A percentile compares a stretch with the other conserved stretches of the same genome.
Evolutionary conservation across 2,888 invertebrate species (phyloP).

Genomic region (Blastobasis adustella): DNA sequence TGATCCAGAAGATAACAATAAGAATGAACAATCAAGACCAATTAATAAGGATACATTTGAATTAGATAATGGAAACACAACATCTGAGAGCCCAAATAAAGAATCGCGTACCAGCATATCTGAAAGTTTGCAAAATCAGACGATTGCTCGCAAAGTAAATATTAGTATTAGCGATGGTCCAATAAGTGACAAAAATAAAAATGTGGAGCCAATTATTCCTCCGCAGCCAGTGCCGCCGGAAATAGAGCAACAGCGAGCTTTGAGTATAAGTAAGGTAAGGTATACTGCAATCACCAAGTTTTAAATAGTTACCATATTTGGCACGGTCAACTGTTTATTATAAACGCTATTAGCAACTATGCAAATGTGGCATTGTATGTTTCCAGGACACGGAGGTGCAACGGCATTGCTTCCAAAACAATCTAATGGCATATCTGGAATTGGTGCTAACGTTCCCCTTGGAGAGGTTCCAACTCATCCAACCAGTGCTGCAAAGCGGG

Average conservation of each 20-base stretch:
- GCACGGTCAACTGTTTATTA: not conserved
- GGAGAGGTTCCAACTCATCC: conserved; percentile 72
- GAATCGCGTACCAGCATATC: conserved; percentile 40
- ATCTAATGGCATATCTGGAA: conserved; percentile 89
- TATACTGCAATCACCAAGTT: not conserved
- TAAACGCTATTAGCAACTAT: not conserved
- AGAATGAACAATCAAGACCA: conserved; percentile 5
- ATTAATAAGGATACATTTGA: not conserved
- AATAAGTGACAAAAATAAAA: conserved; percentile 43
- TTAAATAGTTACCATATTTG: not conserved
- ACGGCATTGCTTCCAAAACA: conserved; percentile 88
- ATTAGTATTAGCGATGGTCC: conserved; percentile 56
- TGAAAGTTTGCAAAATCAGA: conserved; percentile 19
- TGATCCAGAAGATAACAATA: conserved; percentile 11
- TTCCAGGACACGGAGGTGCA: conserved; percentile 89
- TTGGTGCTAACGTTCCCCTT: conserved; percentile 78
- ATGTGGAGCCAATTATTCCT: conserved; percentile 66
- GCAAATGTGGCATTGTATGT: conserved; percentile 4
- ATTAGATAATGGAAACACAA: conserved; percentile 12
- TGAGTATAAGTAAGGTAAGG: conserved; percentile 87
- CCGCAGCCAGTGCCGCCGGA: conserved; percentile 85
- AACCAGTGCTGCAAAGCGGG: conserved; percentile 58
- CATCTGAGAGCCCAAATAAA: conserved; percentile 30
- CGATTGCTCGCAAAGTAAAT: conserved; percentile 50
- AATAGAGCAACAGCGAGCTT: conserved; percentile 87